phyloP scores from a whole-genome alignment of 2,797 vertebrate genomes.

The Gobio occitaniae region DNA sequence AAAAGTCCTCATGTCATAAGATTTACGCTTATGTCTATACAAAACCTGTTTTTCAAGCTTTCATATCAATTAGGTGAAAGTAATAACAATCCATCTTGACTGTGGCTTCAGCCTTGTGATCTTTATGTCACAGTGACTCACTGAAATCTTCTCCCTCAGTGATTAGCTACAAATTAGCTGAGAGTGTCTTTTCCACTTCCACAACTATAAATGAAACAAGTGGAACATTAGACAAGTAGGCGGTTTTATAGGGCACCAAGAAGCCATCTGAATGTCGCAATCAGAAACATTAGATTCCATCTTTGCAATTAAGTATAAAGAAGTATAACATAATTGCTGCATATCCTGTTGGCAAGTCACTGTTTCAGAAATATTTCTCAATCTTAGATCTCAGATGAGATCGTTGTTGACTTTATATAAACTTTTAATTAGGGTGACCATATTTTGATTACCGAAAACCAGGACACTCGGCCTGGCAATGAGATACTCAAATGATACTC shows the following conservation, averaged over 20 bases:
- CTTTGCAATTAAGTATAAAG: not conserved
- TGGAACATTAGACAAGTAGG: constrained; percentile 10
- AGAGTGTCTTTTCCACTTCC: constrained; percentile 45
- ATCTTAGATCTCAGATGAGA: not conserved
- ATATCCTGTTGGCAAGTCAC: constrained; percentile 7
- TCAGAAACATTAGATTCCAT: not conserved
- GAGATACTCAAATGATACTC: too few relatives aligned
- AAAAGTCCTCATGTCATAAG: not conserved
- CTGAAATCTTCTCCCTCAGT: not conserved
- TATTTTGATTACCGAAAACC: too few relatives aligned
- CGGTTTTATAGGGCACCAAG: not conserved
- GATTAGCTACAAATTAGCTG: constrained; percentile 27
- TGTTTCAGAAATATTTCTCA: constrained; percentile 2
- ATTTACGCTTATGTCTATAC: not conserved
- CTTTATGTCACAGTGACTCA: constrained; percentile 13
- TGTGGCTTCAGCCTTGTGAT: constrained; percentile 1
- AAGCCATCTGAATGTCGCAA: not conserved
- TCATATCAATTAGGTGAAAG: not conserved
- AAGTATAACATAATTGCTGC: not conserved
- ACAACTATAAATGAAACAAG: constrained; percentile 19
- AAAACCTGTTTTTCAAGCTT: constrained; percentile 7
- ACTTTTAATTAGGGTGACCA: not conserved
- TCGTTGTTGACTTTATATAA: not conserved
- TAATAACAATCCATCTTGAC: not conserved
- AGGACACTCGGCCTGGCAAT: too few relatives aligned